These are phyloP conservation scores for Euphonia xanthogaster DNA, from an alignment of 2,797 vertebrate species.

Conservation along the genomic window DNA sequence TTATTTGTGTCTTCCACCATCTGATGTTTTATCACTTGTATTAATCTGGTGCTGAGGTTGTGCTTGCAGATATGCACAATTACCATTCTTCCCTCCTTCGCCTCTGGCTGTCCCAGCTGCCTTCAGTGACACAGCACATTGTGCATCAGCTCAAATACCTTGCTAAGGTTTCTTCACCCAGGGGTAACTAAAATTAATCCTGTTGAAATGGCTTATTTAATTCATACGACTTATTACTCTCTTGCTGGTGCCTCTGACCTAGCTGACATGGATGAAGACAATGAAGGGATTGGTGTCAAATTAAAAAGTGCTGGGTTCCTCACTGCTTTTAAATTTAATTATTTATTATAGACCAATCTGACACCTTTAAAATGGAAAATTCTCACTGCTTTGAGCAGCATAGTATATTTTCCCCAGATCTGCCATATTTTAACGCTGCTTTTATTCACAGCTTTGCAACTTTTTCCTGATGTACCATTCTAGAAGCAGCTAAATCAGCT, in stretches of 20 bases:
- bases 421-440: neutral
- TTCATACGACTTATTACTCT: neutral
- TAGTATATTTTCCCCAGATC: neutral
- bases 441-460: neutral
- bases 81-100: neutral
- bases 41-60: neutral
- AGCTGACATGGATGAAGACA: neutral
- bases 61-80: neutral
- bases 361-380: neutral
- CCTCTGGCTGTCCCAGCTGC: accelerated
- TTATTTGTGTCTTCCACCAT: neutral
- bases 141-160: neutral
- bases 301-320: neutral
- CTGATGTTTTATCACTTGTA: neutral
- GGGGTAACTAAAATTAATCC: neutral
- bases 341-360: neutral
- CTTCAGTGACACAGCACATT: neutral
- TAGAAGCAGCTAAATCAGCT: neutral
- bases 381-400: neutral
- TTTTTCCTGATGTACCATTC: neutral
- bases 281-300: neutral
- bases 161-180: neutral
- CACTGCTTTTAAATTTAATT: neutral
- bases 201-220: neutral
- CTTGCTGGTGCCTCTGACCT: neutral